Evolutionary conservation across 2,888 invertebrate genomes (phyloP), one percentile per base, ranked within the genome.

Genomic region (Helleia helle): DNA sequence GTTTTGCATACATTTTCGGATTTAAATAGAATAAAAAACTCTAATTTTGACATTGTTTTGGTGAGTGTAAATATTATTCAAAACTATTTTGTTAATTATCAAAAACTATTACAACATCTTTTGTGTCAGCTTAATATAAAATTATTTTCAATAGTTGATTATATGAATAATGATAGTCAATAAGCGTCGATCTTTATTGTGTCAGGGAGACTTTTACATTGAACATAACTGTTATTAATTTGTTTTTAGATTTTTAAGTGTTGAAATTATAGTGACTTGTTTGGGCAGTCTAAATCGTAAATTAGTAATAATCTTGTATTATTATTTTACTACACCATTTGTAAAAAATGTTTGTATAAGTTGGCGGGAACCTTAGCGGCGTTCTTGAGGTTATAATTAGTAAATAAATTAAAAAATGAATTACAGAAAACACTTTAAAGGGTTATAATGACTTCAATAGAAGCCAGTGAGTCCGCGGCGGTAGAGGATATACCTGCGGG

Each of bases 1-100:
- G 68, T 71, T 77, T 79, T 66, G 69, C 65, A 65, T 70, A 64
- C 61, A 57, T 69, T 71, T 57, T 59, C 56, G 58, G 61, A 58
- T n/a, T 54, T 57, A 60, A 58, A 62, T 60, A 58, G 38, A 34
- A 30, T 58, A 59, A 59, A 71, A 72, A 75, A 70, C 65, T 48
- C 41, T 44, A 59, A 57, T 58, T 57, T 61, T 64, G 65, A 59
- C 64, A 63, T 67, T 67, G 72, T 74, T 72, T 71, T 74, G 71
- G 83, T 81, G 62, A 74, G 84, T 80, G 66, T 53, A 66, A 60
- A 25, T 31, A 24, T 2, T 25, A 37, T 37, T 13, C 9, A 13
- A 26, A 25, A 22, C 18, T 11, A 18, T 34, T 22, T 18, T 7
- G 12, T 13, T 12, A 8, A 9, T 36, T 1, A 38, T 11, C 17